Evolutionary conservation across 2,797 vertebrate genomes (phyloP).

Genomic region (Cacajao melanocephalus): DNA sequence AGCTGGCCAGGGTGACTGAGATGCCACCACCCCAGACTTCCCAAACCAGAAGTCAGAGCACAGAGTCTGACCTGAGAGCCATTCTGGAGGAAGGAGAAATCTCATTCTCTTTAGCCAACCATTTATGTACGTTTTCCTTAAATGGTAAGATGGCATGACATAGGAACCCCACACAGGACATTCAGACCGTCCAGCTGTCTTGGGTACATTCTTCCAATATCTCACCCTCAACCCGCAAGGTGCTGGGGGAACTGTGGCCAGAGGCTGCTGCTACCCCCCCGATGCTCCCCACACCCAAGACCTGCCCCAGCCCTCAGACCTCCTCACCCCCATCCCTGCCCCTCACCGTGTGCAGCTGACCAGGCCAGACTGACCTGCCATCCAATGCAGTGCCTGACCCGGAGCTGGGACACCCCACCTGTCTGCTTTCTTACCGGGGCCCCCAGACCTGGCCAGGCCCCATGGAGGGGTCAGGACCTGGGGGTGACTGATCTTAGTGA

Average conservation of each 20-base stretch:
- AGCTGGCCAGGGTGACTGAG: background rate
- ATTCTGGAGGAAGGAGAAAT: background rate
- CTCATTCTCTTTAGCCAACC: background rate
- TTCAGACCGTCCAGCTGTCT: background rate
- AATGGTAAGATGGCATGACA: background rate
- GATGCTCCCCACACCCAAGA: no score
- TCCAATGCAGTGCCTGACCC: background rate
- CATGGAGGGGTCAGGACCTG: background rate
- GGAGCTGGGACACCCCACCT: background rate
- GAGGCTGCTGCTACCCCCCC: background rate
- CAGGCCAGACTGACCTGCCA: background rate
- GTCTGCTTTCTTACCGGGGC: background rate
- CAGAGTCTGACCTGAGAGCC: background rate
- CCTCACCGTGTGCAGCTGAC: no score
- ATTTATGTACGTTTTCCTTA: background rate
- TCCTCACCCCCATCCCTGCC: accelerated
- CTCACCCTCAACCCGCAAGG: background rate
- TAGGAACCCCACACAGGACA: background rate
- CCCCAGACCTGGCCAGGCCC: background rate
- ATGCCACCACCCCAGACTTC: background rate
- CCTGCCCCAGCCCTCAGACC: background rate
- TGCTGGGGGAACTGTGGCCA: background rate
- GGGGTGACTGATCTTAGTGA: background rate
- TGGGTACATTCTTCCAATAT: background rate
- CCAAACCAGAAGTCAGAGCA: background rate